Conservation (phyloP, 2,797 vertebrate species). For the Lagocephalus sceleratus region DNA sequence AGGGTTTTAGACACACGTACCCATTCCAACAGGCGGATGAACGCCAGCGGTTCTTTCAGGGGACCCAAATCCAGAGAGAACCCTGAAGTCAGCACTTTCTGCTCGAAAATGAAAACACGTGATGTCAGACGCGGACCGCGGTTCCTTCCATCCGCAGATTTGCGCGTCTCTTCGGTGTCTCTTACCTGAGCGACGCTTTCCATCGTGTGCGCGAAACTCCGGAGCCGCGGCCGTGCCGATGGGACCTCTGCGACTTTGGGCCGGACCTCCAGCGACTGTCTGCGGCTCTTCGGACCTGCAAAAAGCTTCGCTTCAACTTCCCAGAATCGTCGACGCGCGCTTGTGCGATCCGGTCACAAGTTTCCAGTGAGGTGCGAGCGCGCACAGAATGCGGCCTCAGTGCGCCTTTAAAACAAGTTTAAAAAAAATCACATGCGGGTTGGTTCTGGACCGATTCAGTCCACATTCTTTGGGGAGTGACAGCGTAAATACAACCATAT, state of each 20-base stretch:
- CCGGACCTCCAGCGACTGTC: neutral
- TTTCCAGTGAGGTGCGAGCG: too few species aligned
- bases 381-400: too few species aligned
- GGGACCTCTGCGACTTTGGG: neutral
- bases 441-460: too few species aligned
- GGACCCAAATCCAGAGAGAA: slow-evolving; percentile 80
- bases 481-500: too few species aligned
- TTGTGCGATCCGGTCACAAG: too few species aligned
- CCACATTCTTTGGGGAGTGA: too few species aligned
- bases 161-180: neutral
- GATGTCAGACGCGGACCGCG: neutral
- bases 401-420: too few species aligned
- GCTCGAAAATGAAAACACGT: slow-evolving; percentile 7
- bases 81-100: slow-evolving; percentile 68
- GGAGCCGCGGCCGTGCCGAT: neutral
- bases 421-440: too few species aligned
- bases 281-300: slow-evolving; percentile 29
- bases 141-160: neutral
- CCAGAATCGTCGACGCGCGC: slow-evolving; percentile 9
- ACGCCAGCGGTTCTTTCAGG: slow-evolving; percentile 88
- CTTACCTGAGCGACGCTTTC: slow-evolving; percentile 60
- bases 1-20: slow-evolving; percentile 70
- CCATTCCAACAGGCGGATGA: slow-evolving; percentile 90
- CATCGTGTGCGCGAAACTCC: slow-evolving; percentile 27
- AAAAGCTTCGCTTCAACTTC: slow-evolving; percentile 64